Conservation (phyloP, 2,888 invertebrate species). For the Harpalus rufipes region DNA sequence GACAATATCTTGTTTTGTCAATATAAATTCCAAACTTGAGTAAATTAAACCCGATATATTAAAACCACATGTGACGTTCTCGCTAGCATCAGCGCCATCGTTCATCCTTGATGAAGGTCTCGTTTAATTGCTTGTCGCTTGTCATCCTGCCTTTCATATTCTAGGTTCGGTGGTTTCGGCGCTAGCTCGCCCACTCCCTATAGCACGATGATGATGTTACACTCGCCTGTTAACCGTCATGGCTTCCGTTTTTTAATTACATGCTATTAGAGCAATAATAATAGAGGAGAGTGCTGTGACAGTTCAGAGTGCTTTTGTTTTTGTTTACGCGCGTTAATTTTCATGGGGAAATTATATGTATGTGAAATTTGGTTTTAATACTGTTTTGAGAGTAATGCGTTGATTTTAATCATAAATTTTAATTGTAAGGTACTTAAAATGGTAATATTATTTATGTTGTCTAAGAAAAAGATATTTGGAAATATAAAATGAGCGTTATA, state of each 20-base stretch:
- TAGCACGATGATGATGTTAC: slow-evolving; percentile 10
- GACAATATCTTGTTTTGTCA: not conserved
- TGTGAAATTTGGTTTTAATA: not conserved
- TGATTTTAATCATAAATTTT: not conserved
- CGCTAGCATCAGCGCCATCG: slow-evolving; percentile 3
- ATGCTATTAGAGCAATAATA: not conserved
- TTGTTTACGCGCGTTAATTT: not conserved
- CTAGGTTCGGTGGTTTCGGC: slow-evolving; percentile 28
- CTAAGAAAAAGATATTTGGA: too few species aligned
- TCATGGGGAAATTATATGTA: not conserved
- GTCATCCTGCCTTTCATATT: slow-evolving; percentile 39
- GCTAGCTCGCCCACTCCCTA: not conserved
- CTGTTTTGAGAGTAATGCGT: not conserved
- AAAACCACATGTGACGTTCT: slow-evolving; percentile 10
- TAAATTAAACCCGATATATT: slow-evolving; percentile 17
- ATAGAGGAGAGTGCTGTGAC: slow-evolving; percentile 10
- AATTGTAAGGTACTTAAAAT: not conserved
- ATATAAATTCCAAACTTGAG: not conserved
- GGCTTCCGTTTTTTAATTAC: slow-evolving; percentile 34
- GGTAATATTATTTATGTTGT: not conserved
- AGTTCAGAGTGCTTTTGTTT: slow-evolving; percentile 30
- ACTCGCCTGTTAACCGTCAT: slow-evolving; percentile 14
- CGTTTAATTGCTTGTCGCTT: slow-evolving; percentile 8
- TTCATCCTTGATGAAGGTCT: slow-evolving; percentile 39
- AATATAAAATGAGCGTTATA: too few species aligned